Evolutionary conservation across 1,140 invertebrate genomes (phyloP), one percentile per base, ranked within the genome.

Genomic region (Panulirus ornatus): DNA sequence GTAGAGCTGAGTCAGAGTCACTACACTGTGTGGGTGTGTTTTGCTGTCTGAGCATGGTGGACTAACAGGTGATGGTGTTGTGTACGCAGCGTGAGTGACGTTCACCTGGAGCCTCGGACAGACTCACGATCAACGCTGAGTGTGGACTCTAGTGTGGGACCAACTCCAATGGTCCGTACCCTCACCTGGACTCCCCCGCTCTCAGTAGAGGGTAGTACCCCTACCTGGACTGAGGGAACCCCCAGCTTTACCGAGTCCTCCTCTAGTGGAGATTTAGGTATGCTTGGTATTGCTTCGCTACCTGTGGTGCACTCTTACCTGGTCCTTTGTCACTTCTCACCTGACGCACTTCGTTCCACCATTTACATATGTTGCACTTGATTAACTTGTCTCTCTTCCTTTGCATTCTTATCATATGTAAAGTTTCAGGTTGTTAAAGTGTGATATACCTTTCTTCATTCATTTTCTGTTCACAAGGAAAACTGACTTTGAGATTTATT

Each of bases 191-290:
- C 97, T 63, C 97, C 97, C 42, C 97, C 97, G 22, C 96, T 97
- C 73, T 98, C 97, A 91, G 96, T 97, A 91, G 97, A 98, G 94
- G 97, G 94, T 82, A 97, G 91, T 3, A 99, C 98, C n/a, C 98
- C 98, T 14, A 99, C 98, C 27, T 99, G 98, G 97, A 99, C 98
- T 30, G 98, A 99, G 95, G 98, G 98, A 93, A 99, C 98, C 90
- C 98, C 98, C 75, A 98, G 97, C 93, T 99, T 98, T 94, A 99
- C 98, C 58, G 97, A 99, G 94, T 99, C 98, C 92, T 98, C 97
- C 94, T 97, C 97, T 95, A 98, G 97, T 94, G 97, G 97, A 93
- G 97, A 98, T 94, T 96, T 97, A 95, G 97, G 97, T 97, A 92
- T 85, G 87, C 81, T 84, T 54, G 91, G 81, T 78, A 84, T 51